phyloP scores from a whole-genome alignment of 2,797 vertebrate genomes.

The Masticophis lateralis region DNA sequence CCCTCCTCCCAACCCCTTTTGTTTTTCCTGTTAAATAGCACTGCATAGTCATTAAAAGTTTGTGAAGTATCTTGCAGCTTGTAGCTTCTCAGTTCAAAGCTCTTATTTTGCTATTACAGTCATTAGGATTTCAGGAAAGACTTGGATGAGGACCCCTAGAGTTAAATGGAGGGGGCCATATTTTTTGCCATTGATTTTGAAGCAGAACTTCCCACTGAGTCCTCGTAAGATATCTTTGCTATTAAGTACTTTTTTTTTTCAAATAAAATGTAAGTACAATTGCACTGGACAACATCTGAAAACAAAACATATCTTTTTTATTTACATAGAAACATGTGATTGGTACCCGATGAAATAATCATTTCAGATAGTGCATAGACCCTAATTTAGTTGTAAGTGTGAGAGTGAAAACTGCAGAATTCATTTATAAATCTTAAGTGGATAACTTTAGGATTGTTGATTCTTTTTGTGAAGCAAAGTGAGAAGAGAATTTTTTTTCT shows the following conservation, averaged over 20 bases:
- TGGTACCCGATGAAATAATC: neutral
- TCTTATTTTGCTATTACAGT: constrained; percentile 52
- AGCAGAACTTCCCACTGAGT: constrained; percentile 15
- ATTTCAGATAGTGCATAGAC: neutral
- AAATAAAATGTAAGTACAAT: neutral
- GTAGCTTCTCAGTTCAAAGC: constrained; percentile 48
- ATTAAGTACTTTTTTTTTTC: constrained; percentile 20
- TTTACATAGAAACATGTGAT: neutral
- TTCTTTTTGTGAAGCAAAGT: neutral
- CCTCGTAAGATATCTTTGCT: constrained; percentile 11
- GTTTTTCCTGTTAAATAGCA: constrained; percentile 20
- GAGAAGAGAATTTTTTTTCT: neutral
- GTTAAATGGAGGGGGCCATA: constrained; percentile 31
- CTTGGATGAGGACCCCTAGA: constrained; percentile 31
- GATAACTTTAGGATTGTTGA: neutral
- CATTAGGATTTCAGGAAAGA: constrained; percentile 36
- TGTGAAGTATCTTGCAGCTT: constrained; percentile 30
- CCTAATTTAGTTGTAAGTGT: neutral
- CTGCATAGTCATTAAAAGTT: constrained; percentile 40
- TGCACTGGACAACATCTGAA: neutral
- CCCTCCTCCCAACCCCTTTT: constrained; percentile 12
- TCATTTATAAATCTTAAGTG: neutral
- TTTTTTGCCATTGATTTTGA: constrained; percentile 28
- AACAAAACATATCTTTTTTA: neutral
- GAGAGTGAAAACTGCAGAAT: neutral